Evolutionary conservation across 2,797 vertebrate species (phyloP).

Genomic region (Sitta carolinensis): DNA sequence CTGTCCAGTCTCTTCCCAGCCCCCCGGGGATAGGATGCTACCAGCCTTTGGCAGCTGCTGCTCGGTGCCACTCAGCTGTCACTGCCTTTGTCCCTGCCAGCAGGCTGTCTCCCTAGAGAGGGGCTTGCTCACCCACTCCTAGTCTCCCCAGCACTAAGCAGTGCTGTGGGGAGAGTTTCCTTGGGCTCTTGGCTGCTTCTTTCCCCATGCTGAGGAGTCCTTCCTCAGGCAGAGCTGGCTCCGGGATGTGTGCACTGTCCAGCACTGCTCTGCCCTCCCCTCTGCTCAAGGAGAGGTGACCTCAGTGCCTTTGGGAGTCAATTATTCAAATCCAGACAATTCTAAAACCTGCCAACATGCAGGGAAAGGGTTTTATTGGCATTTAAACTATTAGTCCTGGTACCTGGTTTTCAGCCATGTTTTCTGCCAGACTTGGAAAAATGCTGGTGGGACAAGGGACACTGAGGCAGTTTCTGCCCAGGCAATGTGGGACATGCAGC

Average conservation of each 20-base stretch:
- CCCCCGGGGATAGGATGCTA: background rate
- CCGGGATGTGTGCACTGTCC: background rate
- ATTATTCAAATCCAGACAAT: background rate
- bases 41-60: background rate
- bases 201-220: accelerated
- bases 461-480: background rate
- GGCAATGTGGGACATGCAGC: accelerated
- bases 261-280: background rate
- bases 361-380: background rate
- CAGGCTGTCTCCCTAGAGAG: accelerated
- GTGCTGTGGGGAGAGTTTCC: background rate
- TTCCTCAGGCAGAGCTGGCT: background rate
- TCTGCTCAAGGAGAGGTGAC: background rate
- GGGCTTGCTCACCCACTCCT: background rate
- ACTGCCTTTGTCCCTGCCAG: background rate
- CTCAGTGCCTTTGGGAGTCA: background rate
- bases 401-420: background rate
- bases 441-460: background rate
- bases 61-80: background rate
- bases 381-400: background rate
- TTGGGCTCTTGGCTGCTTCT: background rate
- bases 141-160: background rate
- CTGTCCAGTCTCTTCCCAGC: background rate
- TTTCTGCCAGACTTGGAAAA: background rate
- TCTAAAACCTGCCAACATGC: background rate